phyloP scores from a whole-genome alignment of 2,797 vertebrate species.

The Antrozous pallidus region DNA sequence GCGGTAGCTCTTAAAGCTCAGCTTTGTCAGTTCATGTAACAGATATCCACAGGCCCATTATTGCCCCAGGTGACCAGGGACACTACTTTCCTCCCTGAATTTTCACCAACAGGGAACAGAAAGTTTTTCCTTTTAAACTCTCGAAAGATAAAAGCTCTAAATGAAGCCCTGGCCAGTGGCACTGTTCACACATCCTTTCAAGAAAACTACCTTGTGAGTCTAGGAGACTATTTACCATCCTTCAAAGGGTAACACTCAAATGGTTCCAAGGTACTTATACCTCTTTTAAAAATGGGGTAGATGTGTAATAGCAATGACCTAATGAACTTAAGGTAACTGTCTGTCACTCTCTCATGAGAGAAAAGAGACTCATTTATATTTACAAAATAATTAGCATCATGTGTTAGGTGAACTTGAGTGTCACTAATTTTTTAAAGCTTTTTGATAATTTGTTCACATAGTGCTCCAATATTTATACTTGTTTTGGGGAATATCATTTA shows the following conservation, averaged over 20 bases:
- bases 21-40: background rate
- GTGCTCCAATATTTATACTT: background rate
- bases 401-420: background rate
- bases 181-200: background rate
- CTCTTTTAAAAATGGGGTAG: background rate
- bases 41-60: background rate
- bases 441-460: background rate
- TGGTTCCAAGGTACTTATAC: background rate
- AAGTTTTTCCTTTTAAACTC: background rate
- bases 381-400: background rate
- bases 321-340: background rate
- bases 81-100: background rate
- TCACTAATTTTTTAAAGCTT: background rate
- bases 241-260: background rate
- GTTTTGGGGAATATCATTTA: background rate
- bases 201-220: background rate
- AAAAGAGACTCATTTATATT: background rate
- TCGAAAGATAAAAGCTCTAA: background rate
- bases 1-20: background rate
- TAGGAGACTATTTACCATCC: background rate
- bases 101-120: background rate
- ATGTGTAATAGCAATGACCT: background rate
- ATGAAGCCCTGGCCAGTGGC: background rate
- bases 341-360: background rate
- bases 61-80: background rate